These are phyloP conservation scores for Megalonaias nervosa DNA, from an alignment of 1,140 invertebrate species.

Conservation along the genomic window DNA sequence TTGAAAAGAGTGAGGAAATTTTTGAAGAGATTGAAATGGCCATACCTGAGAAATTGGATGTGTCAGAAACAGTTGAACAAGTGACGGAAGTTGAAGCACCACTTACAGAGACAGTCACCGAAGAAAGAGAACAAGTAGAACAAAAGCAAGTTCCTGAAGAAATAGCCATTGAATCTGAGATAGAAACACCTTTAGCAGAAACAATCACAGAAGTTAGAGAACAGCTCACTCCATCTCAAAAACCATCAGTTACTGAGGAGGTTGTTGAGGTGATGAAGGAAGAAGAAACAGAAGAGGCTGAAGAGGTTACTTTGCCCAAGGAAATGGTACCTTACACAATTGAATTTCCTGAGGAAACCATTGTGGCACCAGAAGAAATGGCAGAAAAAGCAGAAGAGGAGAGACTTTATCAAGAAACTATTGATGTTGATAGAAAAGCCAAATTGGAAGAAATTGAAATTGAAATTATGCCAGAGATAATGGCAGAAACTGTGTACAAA, in stretches of 20 bases:
- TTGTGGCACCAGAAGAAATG: not conserved
- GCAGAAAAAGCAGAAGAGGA: conserved; percentile 5
- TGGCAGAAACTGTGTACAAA: conserved; percentile 5
- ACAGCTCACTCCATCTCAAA: not conserved
- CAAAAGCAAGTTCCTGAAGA: conserved; percentile 10
- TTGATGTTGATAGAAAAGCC: conserved; percentile 15
- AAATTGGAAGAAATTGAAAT: conserved; percentile 2
- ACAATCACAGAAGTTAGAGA: not conserved
- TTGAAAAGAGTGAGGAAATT: too few relatives aligned
- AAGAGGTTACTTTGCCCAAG: not conserved
- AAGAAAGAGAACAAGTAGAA: not conserved
- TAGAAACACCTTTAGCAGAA: conserved; percentile 3
- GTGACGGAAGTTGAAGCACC: not conserved
- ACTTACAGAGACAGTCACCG: not conserved
- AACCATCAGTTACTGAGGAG: conserved; percentile 19
- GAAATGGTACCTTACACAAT: too few relatives aligned
- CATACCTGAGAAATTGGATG: not conserved
- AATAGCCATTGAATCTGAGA: not conserved
- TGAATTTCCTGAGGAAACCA: too few relatives aligned
- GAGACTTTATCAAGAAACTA: conserved; percentile 16
- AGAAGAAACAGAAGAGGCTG: conserved; percentile 15
- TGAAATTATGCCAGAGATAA: conserved; percentile 5
- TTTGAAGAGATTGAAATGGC: too few relatives aligned
- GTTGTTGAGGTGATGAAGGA: conserved; percentile 10
- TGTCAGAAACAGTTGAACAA: not conserved